Evolutionary conservation across 1,140 invertebrate genomes (phyloP).

Genomic region (Heliothis virescens): DNA sequence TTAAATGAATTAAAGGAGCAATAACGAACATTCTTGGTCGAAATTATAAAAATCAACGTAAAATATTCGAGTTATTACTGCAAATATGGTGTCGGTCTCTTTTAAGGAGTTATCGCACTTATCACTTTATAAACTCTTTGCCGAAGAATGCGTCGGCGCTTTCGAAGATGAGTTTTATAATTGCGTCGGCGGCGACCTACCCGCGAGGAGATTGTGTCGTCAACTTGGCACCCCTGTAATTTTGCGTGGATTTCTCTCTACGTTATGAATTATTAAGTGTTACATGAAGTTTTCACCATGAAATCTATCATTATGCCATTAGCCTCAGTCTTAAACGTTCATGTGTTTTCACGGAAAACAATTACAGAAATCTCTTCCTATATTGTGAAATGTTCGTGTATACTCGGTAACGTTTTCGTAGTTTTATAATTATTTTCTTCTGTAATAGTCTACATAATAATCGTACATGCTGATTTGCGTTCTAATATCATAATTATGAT

Average conservation of each 20-base stretch:
- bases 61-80: neutral
- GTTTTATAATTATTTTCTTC: too few relatives aligned
- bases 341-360: constrained; percentile 54
- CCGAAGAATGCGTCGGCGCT: constrained; percentile 30
- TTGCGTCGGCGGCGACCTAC: constrained; percentile 15
- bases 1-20: neutral
- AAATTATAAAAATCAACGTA: neutral
- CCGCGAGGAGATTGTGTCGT: constrained; percentile 51
- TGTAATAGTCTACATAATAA: too few relatives aligned
- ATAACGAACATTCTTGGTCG: neutral
- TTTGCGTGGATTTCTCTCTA: constrained; percentile 44
- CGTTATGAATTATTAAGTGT: constrained; percentile 55
- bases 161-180: constrained; percentile 47
- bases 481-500: too few relatives aligned
- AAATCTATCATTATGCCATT: constrained; percentile 57
- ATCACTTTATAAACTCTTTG: constrained; percentile 18
- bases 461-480: too few relatives aligned
- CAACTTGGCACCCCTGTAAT: constrained; percentile 51
- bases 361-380: constrained; percentile 52
- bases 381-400: neutral
- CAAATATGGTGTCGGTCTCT: constrained; percentile 6
- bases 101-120: constrained; percentile 15
- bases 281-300: constrained; percentile 36
- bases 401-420: neutral
- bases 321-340: constrained; percentile 37